phyloP scores from a whole-genome alignment of 2,113 vertebrate genomes.

The Ophiodon elongatus region DNA sequence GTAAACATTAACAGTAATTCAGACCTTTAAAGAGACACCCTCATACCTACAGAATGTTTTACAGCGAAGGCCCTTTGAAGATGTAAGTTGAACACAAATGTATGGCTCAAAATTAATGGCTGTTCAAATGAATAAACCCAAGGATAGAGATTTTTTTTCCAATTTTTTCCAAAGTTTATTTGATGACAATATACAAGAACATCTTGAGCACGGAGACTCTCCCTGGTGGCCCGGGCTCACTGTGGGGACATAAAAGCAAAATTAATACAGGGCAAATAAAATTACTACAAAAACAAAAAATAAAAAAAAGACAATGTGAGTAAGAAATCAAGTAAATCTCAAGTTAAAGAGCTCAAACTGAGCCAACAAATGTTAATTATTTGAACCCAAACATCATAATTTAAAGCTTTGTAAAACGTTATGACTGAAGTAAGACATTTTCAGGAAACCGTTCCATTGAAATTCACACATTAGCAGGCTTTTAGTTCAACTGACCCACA shows the following conservation, averaged over 20 bases:
- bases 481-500: conserved; percentile 54
- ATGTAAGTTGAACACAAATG: neutral
- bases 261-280: conserved; percentile 8
- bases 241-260: conserved; percentile 58
- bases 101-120: neutral
- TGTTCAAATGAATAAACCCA: conserved; percentile 10
- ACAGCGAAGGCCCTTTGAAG: too few species aligned
- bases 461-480: conserved; percentile 41
- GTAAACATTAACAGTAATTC: neutral
- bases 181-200: conserved; percentile 85
- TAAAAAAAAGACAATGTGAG: neutral
- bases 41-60: neutral
- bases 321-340: too few species aligned
- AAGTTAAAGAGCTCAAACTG: neutral
- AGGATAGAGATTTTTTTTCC: neutral
- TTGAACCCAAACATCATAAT: neutral
- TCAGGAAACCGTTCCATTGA: neutral
- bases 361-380: neutral
- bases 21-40: neutral
- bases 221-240: conserved; percentile 78
- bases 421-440: neutral
- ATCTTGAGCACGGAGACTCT: conserved; percentile 80
- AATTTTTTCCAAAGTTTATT: conserved; percentile 83
- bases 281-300: neutral
- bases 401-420: neutral